phyloP scores from a whole-genome alignment of 2,797 vertebrate genomes.

The Allobates femoralis region DNA sequence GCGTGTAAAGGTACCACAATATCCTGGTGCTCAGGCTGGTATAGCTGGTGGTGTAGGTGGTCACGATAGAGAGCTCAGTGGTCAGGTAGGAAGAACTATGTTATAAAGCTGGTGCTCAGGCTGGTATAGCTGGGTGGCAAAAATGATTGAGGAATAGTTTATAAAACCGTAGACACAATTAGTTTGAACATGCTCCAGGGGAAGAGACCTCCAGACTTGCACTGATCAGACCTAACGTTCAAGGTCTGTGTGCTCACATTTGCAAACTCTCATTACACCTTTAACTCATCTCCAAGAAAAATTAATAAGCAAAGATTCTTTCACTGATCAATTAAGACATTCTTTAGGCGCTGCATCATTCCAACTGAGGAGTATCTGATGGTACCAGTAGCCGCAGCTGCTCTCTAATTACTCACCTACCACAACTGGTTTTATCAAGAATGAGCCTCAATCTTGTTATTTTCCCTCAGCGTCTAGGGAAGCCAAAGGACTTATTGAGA shows the following conservation, averaged over 20 bases:
- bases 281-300: conserved; percentile 54
- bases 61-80: no score
- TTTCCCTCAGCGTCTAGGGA: conserved; percentile 26
- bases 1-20: no score
- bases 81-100: no score
- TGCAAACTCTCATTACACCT: conserved; percentile 51
- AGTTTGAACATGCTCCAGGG: not conserved
- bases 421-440: conserved; percentile 41
- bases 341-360: conserved; percentile 65
- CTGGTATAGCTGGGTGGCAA: not conserved
- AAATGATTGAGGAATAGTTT: not conserved
- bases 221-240: not conserved
- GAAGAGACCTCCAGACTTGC: not conserved
- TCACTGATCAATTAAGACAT: conserved; percentile 67
- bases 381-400: conserved; percentile 50
- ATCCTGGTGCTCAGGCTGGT: no score
- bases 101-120: not conserved
- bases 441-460: conserved; percentile 49
- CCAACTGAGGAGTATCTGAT: conserved; percentile 52
- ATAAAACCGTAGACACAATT: not conserved
- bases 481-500: conserved; percentile 43
- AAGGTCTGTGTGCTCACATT: conserved; percentile 3
- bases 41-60: no score
- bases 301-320: conserved; percentile 43
- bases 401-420: conserved; percentile 32